Conservation (phyloP, 2,888 invertebrate genomes). For the Heteromyza rotundicornis region DNA sequence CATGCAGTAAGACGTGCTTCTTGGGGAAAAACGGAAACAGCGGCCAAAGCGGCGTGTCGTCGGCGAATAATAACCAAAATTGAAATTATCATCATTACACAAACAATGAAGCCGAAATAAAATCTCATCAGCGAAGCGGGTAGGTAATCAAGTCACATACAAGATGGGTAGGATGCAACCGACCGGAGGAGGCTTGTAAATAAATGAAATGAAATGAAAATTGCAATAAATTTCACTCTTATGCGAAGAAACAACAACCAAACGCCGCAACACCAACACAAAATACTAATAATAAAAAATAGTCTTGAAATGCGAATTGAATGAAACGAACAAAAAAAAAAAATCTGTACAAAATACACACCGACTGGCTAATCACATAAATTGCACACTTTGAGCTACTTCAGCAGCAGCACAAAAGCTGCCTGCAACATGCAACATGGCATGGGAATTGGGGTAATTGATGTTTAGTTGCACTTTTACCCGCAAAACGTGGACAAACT, state of each 20-base stretch:
- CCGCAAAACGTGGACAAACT: conserved; percentile 51
- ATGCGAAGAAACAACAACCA: conserved; percentile 36
- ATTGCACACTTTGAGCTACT: conserved; percentile 25
- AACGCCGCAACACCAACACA: neutral
- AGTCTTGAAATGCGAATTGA: no score
- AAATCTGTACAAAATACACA: neutral
- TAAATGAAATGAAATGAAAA: conserved; percentile 46
- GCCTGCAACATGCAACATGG: conserved; percentile 27
- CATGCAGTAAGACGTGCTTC: neutral
- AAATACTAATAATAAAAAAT: no score
- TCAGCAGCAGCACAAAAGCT: conserved; percentile 29
- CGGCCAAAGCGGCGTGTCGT: neutral
- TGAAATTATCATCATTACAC: neutral
- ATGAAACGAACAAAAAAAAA: no score
- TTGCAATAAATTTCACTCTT: conserved; percentile 50
- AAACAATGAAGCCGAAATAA: neutral
- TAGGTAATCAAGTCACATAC: conserved; percentile 1
- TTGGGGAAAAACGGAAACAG: neutral
- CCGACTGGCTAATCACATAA: conserved; percentile 44
- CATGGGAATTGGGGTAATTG: conserved; percentile 62
- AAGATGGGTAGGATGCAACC: conserved; percentile 21
- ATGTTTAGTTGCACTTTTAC: conserved; percentile 61
- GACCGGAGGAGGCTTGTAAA: conserved; percentile 14
- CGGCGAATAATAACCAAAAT: neutral
- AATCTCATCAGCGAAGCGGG: neutral